phyloP scores from a whole-genome alignment of 2,888 invertebrate species.

The Synergus laeviventris region DNA sequence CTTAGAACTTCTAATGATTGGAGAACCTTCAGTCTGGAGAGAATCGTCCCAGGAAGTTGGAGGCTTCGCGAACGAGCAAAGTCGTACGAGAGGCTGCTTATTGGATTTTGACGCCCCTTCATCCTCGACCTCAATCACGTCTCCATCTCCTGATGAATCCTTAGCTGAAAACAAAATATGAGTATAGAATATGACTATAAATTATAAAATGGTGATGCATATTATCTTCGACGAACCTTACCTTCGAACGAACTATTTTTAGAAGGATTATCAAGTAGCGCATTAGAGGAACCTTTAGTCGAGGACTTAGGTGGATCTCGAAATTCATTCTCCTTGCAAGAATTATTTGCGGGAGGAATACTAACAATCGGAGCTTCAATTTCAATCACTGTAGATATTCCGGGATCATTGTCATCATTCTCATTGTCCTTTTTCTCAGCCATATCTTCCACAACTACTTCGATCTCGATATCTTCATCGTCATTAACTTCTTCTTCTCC shows the following conservation, averaged over 20 bases:
- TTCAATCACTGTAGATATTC: background rate
- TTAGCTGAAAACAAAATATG: background rate
- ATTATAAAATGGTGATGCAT: background rate
- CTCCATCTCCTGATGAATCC: conserved; percentile 35
- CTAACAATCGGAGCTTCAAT: background rate
- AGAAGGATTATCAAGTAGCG: background rate
- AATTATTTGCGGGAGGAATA: background rate
- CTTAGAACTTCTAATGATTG: background rate
- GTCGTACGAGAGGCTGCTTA: conserved; percentile 59
- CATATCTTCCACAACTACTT: conserved; percentile 39
- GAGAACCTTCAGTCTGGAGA: conserved; percentile 48
- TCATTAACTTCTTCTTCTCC: conserved; percentile 40
- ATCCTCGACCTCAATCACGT: conserved; percentile 40
- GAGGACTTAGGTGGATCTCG: background rate
- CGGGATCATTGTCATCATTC: conserved; percentile 4
- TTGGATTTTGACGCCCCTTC: background rate
- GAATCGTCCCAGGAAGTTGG: conserved; percentile 65
- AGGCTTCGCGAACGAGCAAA: conserved; percentile 69
- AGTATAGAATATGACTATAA: background rate
- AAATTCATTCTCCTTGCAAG: background rate
- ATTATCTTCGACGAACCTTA: background rate
- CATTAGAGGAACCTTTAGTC: background rate
- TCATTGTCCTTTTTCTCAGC: conserved; percentile 19
- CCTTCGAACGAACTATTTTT: background rate
- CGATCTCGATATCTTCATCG: conserved; percentile 42